phyloP scores from a whole-genome alignment of 2,797 vertebrate genomes.

The Urophycis tenuis region DNA sequence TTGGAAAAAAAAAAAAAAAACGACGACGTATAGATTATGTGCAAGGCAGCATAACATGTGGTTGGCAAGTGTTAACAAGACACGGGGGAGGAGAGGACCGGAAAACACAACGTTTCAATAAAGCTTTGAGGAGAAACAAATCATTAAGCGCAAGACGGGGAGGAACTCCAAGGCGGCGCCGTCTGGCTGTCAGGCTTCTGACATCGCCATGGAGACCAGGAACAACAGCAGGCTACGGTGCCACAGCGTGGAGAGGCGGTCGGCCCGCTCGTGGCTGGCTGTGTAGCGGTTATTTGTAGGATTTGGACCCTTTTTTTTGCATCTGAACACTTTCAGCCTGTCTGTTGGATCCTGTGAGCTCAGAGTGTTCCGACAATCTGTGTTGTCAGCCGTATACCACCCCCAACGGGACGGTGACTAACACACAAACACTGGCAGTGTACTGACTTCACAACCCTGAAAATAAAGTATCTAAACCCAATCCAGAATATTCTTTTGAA shows the following conservation, averaged over 20 bases:
- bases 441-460: background rate
- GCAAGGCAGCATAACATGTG: background rate
- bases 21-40: background rate
- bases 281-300: background rate
- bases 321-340: background rate
- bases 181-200: conserved; percentile 45
- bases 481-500: too few species aligned
- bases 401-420: too few species aligned
- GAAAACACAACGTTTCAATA: conserved; percentile 48
- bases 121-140: conserved; percentile 43
- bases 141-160: conserved; percentile 36
- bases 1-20: conserved; percentile 49
- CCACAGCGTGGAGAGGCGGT: background rate
- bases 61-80: conserved; percentile 54
- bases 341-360: background rate
- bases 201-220: background rate
- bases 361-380: background rate
- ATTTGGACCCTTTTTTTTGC: background rate
- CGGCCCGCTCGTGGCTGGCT: background rate
- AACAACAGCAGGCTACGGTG: background rate
- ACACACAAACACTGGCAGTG: background rate
- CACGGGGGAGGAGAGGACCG: conserved; percentile 53
- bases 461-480: background rate
- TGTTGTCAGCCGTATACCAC: too few species aligned
- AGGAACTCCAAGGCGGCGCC: conserved; percentile 22